Percentiles rank a stretch among this genome's conserved stretches.
phyloP scores from a whole-genome alignment of 2,888 invertebrate genomes.

The Plusia festucae region DNA sequence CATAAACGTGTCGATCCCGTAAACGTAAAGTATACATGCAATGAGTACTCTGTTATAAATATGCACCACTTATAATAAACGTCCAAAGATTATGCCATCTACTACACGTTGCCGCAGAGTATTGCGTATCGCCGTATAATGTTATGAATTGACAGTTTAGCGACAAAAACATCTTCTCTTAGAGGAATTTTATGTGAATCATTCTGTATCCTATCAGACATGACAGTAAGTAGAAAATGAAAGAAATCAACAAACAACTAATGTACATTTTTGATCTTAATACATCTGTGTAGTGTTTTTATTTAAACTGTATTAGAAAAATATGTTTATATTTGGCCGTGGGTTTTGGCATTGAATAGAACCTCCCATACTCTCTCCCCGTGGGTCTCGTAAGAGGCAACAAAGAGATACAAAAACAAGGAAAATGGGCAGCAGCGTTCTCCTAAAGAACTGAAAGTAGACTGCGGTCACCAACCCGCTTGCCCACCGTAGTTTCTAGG shows the following conservation, averaged over 20 bases:
- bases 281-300: no score
- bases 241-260: not conserved
- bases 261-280: not conserved
- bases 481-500: no score
- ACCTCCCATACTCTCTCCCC: no score
- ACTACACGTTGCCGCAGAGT: not conserved
- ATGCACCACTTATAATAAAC: not conserved
- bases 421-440: no score
- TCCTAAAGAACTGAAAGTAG: no score
- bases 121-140: not conserved
- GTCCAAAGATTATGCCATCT: constrained; percentile 3
- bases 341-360: no score
- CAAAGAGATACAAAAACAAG: no score
- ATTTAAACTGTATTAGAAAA: no score
- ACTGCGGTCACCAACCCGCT: no score
- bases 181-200: not conserved
- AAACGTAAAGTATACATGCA: not conserved
- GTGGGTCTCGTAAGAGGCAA: no score
- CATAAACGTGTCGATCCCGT: no score
- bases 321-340: no score
- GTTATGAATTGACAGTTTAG: not conserved
- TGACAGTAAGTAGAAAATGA: not conserved
- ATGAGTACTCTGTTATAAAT: not conserved
- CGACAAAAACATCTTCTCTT: not conserved
- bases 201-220: not conserved